phyloP scores from a whole-genome alignment of 2,113 vertebrate genomes.

The Sylvietta virens region DNA sequence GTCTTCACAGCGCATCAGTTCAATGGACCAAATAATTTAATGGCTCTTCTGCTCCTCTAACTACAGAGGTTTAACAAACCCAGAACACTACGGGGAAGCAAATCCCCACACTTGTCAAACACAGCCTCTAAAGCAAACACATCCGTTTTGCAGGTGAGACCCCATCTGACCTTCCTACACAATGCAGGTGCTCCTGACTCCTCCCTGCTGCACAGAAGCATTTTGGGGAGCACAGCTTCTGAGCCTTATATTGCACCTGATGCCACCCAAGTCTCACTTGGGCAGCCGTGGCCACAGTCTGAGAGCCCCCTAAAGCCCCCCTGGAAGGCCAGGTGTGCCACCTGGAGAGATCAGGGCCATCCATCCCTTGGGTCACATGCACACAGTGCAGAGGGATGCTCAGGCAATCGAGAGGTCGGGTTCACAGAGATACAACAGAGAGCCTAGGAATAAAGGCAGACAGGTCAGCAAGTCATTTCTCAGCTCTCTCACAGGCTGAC shows the following conservation, averaged over 20 bases:
- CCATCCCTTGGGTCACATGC: neutral
- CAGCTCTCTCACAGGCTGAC: neutral
- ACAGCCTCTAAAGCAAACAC: neutral
- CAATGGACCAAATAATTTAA: neutral
- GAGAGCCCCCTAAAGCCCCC: neutral
- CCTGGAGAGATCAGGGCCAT: neutral
- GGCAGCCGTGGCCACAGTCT: neutral
- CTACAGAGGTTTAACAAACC: neutral
- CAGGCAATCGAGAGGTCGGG: neutral
- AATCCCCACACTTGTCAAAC: neutral
- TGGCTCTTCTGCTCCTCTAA: neutral
- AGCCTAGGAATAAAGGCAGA: neutral
- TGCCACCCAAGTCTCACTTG: neutral
- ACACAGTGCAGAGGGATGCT: neutral
- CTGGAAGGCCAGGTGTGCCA: neutral
- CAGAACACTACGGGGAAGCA: neutral
- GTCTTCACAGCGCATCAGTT: neutral
- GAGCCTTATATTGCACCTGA: neutral
- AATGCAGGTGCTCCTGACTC: neutral
- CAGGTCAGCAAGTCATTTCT: neutral
- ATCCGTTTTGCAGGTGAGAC: neutral
- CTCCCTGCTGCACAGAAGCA: neutral
- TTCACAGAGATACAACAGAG: neutral
- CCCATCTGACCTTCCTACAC: neutral
- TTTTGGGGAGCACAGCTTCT: neutral